A percentile compares a stretch with the other conserved stretches of the same genome.
Evolutionary conservation across 2,888 invertebrate species (phyloP).

Genomic region (Yponomeuta evonymella): DNA sequence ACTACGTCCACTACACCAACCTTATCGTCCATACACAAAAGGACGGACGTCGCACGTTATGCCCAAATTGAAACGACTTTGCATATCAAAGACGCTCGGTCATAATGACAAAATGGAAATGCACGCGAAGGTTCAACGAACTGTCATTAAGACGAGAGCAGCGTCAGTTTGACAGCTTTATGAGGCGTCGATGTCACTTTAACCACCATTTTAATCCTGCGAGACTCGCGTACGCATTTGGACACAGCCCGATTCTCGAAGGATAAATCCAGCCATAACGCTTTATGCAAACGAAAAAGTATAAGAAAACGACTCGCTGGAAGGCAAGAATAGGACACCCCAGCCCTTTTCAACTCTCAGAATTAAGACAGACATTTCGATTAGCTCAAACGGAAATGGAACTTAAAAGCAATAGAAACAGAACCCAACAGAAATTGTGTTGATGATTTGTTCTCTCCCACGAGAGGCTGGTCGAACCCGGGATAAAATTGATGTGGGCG

Average conservation of each 20-base stretch:
- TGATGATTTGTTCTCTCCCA: constrained; percentile 21
- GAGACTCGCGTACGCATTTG: too few relatives aligned
- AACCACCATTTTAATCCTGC: not conserved
- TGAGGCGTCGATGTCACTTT: not conserved
- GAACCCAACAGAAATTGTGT: not conserved
- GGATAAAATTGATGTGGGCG: constrained; percentile 31
- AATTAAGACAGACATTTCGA: not conserved
- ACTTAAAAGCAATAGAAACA: not conserved
- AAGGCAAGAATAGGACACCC: not conserved
- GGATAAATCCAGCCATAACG: too few relatives aligned
- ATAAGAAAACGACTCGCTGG: not conserved
- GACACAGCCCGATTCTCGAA: too few relatives aligned
- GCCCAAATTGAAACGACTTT: not conserved
- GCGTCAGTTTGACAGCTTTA: not conserved
- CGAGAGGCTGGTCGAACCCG: constrained; percentile 18
- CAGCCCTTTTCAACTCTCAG: not conserved
- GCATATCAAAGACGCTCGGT: not conserved
- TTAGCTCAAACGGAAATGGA: not conserved
- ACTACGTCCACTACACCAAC: too few relatives aligned
- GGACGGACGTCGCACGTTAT: not conserved
- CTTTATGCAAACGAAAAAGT: not conserved
- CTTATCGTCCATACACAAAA: not conserved
- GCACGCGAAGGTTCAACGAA: not conserved
- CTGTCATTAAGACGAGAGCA: not conserved
- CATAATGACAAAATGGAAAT: not conserved